Percentiles rank a stretch among this genome's conserved stretches.
phyloP scores from a whole-genome alignment of 2,888 invertebrate genomes.

The Digitonthophagus gazella region DNA sequence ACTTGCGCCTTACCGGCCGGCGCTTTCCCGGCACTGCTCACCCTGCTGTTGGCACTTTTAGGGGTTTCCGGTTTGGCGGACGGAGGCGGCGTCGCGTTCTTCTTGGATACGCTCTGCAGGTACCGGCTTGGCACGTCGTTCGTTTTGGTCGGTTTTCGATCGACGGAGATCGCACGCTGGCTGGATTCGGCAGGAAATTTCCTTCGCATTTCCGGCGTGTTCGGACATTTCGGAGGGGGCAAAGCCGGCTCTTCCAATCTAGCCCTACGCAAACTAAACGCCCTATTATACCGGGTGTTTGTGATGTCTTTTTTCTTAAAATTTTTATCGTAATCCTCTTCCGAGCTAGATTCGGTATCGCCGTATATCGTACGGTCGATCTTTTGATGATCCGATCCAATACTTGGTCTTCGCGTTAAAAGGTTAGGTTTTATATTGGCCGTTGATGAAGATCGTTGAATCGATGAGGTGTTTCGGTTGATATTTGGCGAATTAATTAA shows the following conservation, averaged over 20 bases:
- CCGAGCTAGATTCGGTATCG: conserved; percentile 53
- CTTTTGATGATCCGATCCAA: conserved; percentile 40
- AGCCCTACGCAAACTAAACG: conserved; percentile 67
- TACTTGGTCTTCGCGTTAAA: conserved; percentile 38
- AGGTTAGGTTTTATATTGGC: conserved; percentile 48
- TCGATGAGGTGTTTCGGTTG: conserved; percentile 36
- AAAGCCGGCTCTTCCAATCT: conserved; percentile 55
- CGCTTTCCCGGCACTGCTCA: conserved; percentile 50
- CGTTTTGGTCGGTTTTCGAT: conserved; percentile 44
- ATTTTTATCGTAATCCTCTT: conserved; percentile 53
- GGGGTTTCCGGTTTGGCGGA: conserved; percentile 27
- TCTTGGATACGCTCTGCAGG: conserved; percentile 45
- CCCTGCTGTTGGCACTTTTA: conserved; percentile 35
- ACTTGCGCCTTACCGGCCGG: conserved; percentile 44
- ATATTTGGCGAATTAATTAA: conserved; percentile 42
- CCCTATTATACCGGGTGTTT: conserved; percentile 69
- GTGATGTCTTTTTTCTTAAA: conserved; percentile 50
- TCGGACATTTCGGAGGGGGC: conserved; percentile 57
- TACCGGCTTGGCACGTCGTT: conserved; percentile 50
- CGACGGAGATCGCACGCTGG: conserved; percentile 48
- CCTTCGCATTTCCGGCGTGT: conserved; percentile 62
- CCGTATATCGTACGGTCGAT: conserved; percentile 48
- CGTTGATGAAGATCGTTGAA: conserved; percentile 54
- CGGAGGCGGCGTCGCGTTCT: conserved; percentile 31
- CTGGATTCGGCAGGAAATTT: conserved; percentile 51